These are phyloP conservation scores for Cygnus buccinator DNA, from an alignment of 2,113 vertebrate species.

Conservation along the genomic window DNA sequence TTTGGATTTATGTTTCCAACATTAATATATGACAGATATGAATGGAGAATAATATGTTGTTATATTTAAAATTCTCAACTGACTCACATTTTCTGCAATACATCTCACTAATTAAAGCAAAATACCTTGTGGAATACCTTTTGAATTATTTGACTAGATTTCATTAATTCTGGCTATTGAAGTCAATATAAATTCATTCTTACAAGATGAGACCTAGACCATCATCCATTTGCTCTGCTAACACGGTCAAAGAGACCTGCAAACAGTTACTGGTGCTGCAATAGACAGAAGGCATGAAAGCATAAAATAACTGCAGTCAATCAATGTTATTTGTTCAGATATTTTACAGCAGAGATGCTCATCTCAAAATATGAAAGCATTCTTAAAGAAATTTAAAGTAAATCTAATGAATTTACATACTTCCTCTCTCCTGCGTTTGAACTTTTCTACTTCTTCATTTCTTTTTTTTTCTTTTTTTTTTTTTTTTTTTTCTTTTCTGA, in stretches of 20 bases:
- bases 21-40: slow-evolving; percentile 8
- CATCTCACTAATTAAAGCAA: slow-evolving; percentile 70
- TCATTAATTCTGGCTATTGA: slow-evolving; percentile 68
- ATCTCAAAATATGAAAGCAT: slow-evolving; percentile 37
- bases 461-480: neutral
- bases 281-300: neutral
- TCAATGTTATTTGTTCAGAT: slow-evolving; percentile 39
- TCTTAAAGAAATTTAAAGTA: neutral
- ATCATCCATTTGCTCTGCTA: slow-evolving; percentile 41
- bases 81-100: slow-evolving; percentile 59
- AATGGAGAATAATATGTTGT: slow-evolving; percentile 9
- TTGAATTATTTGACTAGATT: slow-evolving; percentile 63
- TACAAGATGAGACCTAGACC: slow-evolving; percentile 28
- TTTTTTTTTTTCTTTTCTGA: neutral
- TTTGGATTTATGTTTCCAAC: neutral
- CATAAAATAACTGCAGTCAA: slow-evolving; percentile 12
- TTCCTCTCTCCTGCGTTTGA: neutral
- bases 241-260: slow-evolving; percentile 1
- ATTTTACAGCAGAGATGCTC: slow-evolving; percentile 33
- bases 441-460: neutral
- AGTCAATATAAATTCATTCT: slow-evolving; percentile 66
- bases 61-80: slow-evolving; percentile 45
- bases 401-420: slow-evolving; percentile 1
- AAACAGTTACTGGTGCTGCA: neutral
- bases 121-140: slow-evolving; percentile 60